Percentiles rank a stretch among this genome's conserved stretches.
phyloP scores from a whole-genome alignment of 1,140 invertebrate species.

The Orius insidiosus region DNA sequence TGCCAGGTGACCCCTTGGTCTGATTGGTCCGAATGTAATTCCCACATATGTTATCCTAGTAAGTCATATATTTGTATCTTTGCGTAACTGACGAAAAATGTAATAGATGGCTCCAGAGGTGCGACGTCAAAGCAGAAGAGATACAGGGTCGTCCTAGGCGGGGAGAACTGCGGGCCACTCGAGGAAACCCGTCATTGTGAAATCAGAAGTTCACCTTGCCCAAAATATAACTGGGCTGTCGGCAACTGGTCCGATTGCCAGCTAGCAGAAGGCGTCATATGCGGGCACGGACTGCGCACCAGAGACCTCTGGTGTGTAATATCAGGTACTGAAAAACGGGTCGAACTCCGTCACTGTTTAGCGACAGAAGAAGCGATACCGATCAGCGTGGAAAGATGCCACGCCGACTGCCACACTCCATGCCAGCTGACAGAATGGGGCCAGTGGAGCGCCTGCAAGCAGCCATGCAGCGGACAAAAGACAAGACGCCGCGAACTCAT shows the following conservation, averaged over 20 bases:
- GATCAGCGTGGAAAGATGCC: constrained; percentile 23
- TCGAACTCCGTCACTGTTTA: constrained; percentile 21
- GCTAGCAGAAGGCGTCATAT: constrained; percentile 33
- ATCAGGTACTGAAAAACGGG: constrained; percentile 17
- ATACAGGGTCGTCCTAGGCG: constrained; percentile 26
- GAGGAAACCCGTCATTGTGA: constrained; percentile 28
- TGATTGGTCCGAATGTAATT: constrained; percentile 42
- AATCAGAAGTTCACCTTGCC: constrained; percentile 20
- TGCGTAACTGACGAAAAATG: too few relatives aligned
- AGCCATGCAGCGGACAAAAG: constrained; percentile 26
- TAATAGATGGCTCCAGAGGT: constrained; percentile 26
- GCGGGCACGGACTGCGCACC: constrained; percentile 38
- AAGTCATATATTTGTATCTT: too few relatives aligned
- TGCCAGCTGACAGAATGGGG: constrained; percentile 32
- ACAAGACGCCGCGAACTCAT: constrained; percentile 23
- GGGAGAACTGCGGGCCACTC: constrained; percentile 27
- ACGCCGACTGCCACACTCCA: constrained; percentile 24
- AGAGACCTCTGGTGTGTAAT: constrained; percentile 26
- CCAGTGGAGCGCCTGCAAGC: constrained; percentile 35
- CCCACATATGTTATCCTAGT: constrained; percentile 23
- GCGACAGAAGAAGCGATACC: constrained; percentile 16
- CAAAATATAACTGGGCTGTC: constrained; percentile 30
- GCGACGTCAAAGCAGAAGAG: constrained; percentile 26
- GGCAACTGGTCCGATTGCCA: constrained; percentile 40
- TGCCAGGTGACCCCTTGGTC: constrained; percentile 39